Conservation (phyloP, 2,113 vertebrate genomes). For the Pandion haliaetus region DNA sequence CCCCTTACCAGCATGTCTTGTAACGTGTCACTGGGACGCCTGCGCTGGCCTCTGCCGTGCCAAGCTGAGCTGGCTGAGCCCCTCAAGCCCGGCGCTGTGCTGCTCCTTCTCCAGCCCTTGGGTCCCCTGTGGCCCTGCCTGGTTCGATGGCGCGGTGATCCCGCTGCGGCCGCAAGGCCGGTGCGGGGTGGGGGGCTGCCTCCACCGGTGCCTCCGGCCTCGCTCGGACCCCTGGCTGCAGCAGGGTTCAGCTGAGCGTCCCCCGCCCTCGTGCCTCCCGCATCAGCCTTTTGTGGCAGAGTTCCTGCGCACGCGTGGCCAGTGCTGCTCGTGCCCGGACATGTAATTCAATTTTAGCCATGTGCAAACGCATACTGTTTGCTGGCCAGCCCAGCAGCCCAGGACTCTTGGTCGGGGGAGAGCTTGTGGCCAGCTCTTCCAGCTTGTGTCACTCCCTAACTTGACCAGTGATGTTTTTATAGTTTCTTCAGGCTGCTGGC, state of each 20-base stretch:
- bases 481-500: background rate
- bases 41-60: background rate
- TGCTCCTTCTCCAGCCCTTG: background rate
- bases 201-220: background rate
- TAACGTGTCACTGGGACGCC: background rate
- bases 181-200: background rate
- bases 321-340: background rate
- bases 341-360: rapidly evolving
- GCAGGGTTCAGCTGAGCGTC: background rate
- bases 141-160: rapidly evolving
- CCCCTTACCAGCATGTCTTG: background rate
- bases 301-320: rapidly evolving
- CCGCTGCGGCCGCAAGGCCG: rapidly evolving
- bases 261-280: rapidly evolving
- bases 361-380: rapidly evolving
- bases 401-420: no score
- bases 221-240: rapidly evolving
- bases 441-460: background rate
- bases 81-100: background rate
- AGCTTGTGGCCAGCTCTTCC: background rate
- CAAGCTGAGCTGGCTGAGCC: background rate
- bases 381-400: background rate
- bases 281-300: background rate
- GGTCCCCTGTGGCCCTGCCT: background rate
- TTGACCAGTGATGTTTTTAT: background rate